Evolutionary conservation across 1,140 invertebrate species (phyloP).

Genomic region (Cydia fagiglandana): DNA sequence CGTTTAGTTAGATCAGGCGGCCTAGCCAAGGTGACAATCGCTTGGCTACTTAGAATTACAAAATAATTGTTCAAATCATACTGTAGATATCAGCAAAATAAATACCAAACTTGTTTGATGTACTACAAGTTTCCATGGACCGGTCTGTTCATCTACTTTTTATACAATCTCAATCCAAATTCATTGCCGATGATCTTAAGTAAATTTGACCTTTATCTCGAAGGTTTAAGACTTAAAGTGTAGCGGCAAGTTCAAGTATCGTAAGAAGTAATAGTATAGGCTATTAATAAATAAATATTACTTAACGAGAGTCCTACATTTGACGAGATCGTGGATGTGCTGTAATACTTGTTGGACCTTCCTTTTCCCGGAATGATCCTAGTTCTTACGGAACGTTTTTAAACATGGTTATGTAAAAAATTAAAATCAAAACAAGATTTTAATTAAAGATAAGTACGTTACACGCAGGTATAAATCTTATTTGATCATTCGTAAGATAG

Average conservation of each 20-base stretch:
- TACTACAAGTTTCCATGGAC: slow-evolving; percentile 27
- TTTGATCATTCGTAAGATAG: too few species aligned
- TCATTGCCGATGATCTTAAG: background rate
- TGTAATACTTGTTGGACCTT: slow-evolving; percentile 18
- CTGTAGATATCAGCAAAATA: slow-evolving; percentile 24
- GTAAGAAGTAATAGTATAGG: slow-evolving; percentile 8
- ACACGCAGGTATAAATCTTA: too few species aligned
- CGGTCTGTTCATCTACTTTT: slow-evolving; percentile 23
- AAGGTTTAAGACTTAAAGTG: background rate
- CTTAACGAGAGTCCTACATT: slow-evolving; percentile 17
- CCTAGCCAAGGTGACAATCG: too few species aligned
- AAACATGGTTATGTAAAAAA: background rate
- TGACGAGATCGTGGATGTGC: background rate
- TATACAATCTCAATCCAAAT: slow-evolving; percentile 14
- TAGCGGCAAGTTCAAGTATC: background rate
- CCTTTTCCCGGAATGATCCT: background rate
- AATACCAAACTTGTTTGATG: slow-evolving; percentile 22
- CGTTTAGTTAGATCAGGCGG: too few species aligned
- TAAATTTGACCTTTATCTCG: background rate
- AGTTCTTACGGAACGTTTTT: background rate
- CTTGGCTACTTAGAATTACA: background rate
- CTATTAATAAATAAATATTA: slow-evolving; percentile 29
- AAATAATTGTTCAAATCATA: background rate
- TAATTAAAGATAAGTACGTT: slow-evolving; percentile 1
- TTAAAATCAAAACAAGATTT: background rate